Conservation (phyloP, 2,113 vertebrate species). For the Leucopternis melanops region DNA sequence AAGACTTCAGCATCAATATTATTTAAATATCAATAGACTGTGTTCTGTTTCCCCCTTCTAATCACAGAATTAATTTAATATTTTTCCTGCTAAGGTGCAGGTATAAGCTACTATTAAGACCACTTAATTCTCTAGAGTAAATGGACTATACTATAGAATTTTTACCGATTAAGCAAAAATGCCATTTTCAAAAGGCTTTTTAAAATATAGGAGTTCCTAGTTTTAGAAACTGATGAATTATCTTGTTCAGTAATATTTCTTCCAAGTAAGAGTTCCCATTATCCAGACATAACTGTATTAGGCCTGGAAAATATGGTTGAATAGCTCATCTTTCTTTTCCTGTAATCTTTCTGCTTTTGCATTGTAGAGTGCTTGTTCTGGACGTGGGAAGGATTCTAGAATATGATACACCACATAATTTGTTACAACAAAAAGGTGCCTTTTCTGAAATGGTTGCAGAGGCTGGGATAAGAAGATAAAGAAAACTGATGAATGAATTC, state of each 20-base stretch:
- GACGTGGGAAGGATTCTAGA: slow-evolving; percentile 61
- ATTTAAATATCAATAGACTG: background rate
- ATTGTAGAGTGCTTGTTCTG: slow-evolving; percentile 66
- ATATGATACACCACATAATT: slow-evolving; percentile 51
- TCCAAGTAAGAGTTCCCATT: background rate
- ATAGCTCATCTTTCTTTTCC: background rate
- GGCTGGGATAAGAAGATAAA: slow-evolving; percentile 1
- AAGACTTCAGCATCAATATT: background rate
- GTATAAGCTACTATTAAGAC: background rate
- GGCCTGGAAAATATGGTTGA: background rate
- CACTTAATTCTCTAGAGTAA: background rate
- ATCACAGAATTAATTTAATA: background rate
- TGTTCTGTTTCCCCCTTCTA: background rate
- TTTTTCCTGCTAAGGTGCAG: background rate
- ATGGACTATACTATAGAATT: background rate
- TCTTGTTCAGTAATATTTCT: background rate
- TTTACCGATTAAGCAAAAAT: background rate
- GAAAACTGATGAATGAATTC: background rate
- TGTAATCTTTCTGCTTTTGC: background rate
- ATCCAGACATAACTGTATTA: background rate
- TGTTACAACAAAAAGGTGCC: slow-evolving; percentile 42
- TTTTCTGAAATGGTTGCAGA: slow-evolving; percentile 65
- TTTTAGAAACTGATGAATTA: background rate
- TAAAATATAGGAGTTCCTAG: background rate
- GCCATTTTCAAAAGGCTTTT: background rate